Evolutionary conservation across 1,140 invertebrate genomes (phyloP).

Genomic region (Dendrolimus kikuchii): DNA sequence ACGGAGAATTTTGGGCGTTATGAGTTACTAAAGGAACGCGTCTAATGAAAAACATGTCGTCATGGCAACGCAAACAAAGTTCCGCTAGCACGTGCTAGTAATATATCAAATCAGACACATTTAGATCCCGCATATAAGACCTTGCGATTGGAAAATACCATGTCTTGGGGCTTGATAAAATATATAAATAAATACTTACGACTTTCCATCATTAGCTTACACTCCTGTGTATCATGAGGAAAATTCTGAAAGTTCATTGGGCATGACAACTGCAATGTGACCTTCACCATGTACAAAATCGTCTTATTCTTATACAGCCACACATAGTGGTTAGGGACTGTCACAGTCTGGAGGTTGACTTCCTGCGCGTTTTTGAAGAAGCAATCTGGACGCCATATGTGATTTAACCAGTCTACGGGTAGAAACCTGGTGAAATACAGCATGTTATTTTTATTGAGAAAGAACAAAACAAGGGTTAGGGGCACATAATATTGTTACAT

Average conservation of each 20-base stretch:
- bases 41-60: too few species aligned
- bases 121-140: too few species aligned
- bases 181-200: slow-evolving; percentile 75
- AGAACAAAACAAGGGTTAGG: too few species aligned
- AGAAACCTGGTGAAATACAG: slow-evolving; percentile 73
- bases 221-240: slow-evolving; percentile 92
- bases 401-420: slow-evolving; percentile 90
- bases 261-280: slow-evolving; percentile 88
- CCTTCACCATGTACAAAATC: slow-evolving; percentile 90
- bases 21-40: too few species aligned
- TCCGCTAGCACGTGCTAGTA: too few species aligned
- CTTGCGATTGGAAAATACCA: too few species aligned
- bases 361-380: slow-evolving; percentile 94
- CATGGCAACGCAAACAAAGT: too few species aligned
- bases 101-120: too few species aligned
- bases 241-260: slow-evolving; percentile 95
- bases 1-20: too few species aligned
- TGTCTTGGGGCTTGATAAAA: too few species aligned
- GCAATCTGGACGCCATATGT: slow-evolving; percentile 93
- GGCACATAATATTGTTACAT: too few species aligned
- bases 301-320: slow-evolving; percentile 92
- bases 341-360: slow-evolving; percentile 94
- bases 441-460: neutral
- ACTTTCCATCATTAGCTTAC: slow-evolving; percentile 93
- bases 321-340: slow-evolving; percentile 92